Percentiles rank a stretch among this genome's conserved stretches.
Conservation (phyloP, 2,113 vertebrate genomes). For the Oxygymnocypris stewartii region DNA sequence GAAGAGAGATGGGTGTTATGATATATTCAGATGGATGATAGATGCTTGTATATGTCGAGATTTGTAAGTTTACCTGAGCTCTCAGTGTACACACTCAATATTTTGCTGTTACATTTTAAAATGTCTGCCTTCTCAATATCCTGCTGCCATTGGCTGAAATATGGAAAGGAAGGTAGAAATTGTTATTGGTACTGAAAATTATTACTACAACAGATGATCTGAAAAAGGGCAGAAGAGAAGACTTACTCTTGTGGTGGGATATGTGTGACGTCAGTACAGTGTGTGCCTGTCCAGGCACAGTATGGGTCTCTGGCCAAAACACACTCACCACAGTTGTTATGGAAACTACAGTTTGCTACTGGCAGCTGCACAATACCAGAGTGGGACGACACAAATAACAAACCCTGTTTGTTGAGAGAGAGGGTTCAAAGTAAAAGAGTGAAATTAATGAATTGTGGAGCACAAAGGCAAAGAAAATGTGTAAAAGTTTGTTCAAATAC, state of each 20-base stretch:
- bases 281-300: slow-evolving; percentile 84
- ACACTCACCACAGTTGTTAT: slow-evolving; percentile 91
- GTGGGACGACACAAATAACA: slow-evolving; percentile 84
- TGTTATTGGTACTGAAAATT: not conserved
- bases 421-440: not conserved
- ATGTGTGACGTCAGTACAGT: slow-evolving; percentile 72
- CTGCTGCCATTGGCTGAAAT: slow-evolving; percentile 81
- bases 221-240: not conserved
- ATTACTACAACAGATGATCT: not conserved
- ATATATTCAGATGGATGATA: not conserved
- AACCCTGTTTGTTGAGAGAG: slow-evolving; percentile 72
- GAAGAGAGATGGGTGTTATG: not conserved
- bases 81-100: slow-evolving; percentile 51
- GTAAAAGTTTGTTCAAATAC: not conserved
- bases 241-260: slow-evolving; percentile 67
- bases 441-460: not conserved
- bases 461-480: not conserved
- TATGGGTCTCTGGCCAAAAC: slow-evolving; percentile 92
- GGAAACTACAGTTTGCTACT: slow-evolving; percentile 90
- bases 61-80: slow-evolving; percentile 44
- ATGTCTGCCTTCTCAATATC: slow-evolving; percentile 83
- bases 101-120: slow-evolving; percentile 65
- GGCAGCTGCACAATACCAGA: slow-evolving; percentile 84
- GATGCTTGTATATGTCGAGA: not conserved
- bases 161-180: slow-evolving; percentile 36